phyloP scores from a whole-genome alignment of 1,140 invertebrate species.

The Apis florea region DNA sequence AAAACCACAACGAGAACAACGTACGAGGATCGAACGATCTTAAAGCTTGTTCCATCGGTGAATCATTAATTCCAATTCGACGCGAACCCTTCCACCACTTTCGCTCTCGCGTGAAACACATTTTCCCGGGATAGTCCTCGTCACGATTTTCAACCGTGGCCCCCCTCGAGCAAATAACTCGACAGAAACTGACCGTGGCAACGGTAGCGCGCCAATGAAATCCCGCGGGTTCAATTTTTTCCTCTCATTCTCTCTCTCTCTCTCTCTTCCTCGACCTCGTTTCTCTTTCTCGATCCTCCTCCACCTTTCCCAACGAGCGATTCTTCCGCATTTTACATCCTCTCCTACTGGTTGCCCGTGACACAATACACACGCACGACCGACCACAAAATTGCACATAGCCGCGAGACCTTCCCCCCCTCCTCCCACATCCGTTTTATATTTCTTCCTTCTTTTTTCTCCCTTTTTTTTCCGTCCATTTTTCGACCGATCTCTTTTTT shows the following conservation, averaged over 20 bases:
- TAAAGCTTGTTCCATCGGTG: neutral
- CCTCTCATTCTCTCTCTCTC: no score
- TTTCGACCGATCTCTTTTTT: neutral
- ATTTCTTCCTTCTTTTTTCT: neutral
- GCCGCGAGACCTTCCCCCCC: constrained; percentile 34
- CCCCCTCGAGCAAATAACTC: constrained; percentile 47
- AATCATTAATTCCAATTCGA: constrained; percentile 24
- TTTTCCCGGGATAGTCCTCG: neutral
- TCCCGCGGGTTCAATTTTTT: constrained; percentile 65
- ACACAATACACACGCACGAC: constrained; percentile 61
- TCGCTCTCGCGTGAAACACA: constrained; percentile 24
- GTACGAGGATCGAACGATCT: neutral
- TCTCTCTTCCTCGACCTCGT: constrained; percentile 41
- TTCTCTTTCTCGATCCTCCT: constrained; percentile 52
- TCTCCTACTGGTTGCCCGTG: constrained; percentile 42
- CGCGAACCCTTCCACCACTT: constrained; percentile 3
- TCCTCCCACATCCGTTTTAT: neutral
- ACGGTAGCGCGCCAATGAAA: constrained; percentile 57
- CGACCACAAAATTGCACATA: constrained; percentile 62
- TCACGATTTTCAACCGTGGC: constrained; percentile 48
- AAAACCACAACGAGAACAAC: neutral
- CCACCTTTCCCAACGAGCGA: constrained; percentile 62
- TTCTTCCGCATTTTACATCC: constrained; percentile 65
- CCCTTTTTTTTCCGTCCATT: neutral
- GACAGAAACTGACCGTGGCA: constrained; percentile 57